These are phyloP conservation scores for Danio kyathit DNA, from an alignment of 2,797 vertebrate species.

Conservation along the genomic window DNA sequence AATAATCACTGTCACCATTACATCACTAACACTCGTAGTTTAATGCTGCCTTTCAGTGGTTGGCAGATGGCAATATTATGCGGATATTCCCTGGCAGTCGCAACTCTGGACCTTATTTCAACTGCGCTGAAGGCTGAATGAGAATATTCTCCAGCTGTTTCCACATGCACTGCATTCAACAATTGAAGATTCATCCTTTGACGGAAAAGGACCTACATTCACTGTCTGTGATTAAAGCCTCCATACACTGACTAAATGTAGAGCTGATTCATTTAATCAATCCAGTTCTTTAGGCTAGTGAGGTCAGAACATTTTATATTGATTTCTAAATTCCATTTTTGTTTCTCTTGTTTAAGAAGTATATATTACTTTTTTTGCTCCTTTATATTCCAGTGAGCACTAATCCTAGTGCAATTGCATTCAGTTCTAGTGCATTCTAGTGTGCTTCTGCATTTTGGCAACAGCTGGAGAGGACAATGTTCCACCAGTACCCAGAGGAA, in stretches of 20 bases:
- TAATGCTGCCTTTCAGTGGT: not conserved
- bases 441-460: not conserved
- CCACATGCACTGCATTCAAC: not conserved
- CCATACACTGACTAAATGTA: not conserved
- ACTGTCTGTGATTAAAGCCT: constrained; percentile 1
- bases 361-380: not conserved
- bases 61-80: constrained; percentile 5
- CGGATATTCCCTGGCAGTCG: not conserved
- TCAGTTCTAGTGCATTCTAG: not conserved
- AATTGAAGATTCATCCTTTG: constrained; percentile 17
- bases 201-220: not conserved
- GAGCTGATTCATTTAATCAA: not conserved
- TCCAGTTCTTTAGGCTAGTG: not conserved
- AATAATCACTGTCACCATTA: not conserved
- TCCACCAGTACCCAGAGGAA: not conserved
- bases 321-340: no score
- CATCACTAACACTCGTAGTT: not conserved
- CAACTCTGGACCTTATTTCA: not conserved
- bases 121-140: not conserved
- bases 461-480: not conserved
- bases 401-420: not conserved
- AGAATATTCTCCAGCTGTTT: not conserved
- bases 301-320: not conserved
- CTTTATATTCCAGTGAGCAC: not conserved
- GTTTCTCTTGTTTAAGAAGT: no score